Base-by-base conservation (phyloP, 1,140 invertebrate genomes). In the Ladona fulva region DNA sequence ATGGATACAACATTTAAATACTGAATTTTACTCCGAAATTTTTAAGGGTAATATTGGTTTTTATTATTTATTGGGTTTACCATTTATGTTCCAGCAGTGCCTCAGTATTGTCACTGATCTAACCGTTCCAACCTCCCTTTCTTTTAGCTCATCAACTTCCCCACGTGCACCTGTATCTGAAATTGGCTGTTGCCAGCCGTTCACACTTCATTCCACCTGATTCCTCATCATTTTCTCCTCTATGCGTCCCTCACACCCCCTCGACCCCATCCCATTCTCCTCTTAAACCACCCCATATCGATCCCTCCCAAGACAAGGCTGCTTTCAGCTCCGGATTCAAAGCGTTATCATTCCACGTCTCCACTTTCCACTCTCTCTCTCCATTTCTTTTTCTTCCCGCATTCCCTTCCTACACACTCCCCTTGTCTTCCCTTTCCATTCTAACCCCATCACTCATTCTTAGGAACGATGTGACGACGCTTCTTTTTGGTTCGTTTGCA, bases 121-220 rank as follows among this genome's bases (percentile, higher is more conserved):
- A 1, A 8, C 29, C 1, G 1, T 37, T 37, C 3, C 3, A 37
- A 37, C 29, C 1, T 37, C 29, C 29, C 29, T 37, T 37, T 37
- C 29, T 37, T 5, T 37, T 37, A 37, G 29, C 29, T 37, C 29
- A 37, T 37, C 29, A 1, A 37, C 29, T 37, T 37, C 8, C 29
- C 52, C n/a, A 66, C 52, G 52, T 22, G 14, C 52, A 12, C 52
- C 52, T 6, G n/a, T 16, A 66, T 66, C 52, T 22, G 52, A 66
- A 66, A 66, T 66, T 66, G 52, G 52, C 52, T 66, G 16, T 66
- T 66, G n/a, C 52, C 52, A 22, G 1, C 52, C 52, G 52, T 66
- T 66, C n/a, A 66, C 52, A 66, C 52, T 66, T 66, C 52, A 66
- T 66, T 66, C 52, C 52, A 66, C 52, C 52, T 66, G 52, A 66